These are phyloP conservation scores for Cephalopachus bancanus DNA, from an alignment of 2,797 vertebrate species.

Conservation along the genomic window DNA sequence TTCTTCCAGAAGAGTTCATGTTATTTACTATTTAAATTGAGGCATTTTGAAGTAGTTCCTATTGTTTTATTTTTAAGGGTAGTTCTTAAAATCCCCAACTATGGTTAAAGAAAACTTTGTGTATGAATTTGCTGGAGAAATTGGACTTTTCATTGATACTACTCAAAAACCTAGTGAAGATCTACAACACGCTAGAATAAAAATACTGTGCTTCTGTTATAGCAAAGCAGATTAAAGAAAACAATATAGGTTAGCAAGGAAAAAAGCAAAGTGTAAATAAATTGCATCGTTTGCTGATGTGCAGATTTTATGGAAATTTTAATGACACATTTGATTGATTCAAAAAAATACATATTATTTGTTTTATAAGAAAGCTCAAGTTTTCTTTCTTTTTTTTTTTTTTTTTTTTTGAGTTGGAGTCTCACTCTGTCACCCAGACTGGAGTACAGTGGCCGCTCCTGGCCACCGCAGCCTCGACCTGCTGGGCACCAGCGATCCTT, in stretches of 20 bases:
- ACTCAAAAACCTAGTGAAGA: constrained; percentile 62
- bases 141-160: constrained; percentile 56
- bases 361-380: constrained; percentile 62
- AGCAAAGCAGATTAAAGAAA: constrained; percentile 51
- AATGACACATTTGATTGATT: constrained; percentile 72
- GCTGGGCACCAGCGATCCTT: too few species aligned
- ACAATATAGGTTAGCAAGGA: constrained; percentile 58
- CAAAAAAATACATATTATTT: constrained; percentile 63
- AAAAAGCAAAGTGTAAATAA: constrained; percentile 46
- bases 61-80: constrained; percentile 66
- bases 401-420: too few species aligned
- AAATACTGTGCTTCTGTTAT: constrained; percentile 35
- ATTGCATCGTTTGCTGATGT: constrained; percentile 67
- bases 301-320: constrained; percentile 76
- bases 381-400: not conserved
- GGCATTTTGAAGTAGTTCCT: constrained; percentile 56
- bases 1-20: constrained; percentile 44
- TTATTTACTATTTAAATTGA: constrained; percentile 59
- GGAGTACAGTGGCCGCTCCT: too few species aligned
- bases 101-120: constrained; percentile 54
- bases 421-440: too few species aligned
- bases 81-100: constrained; percentile 55
- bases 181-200: constrained; percentile 6
- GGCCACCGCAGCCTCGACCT: too few species aligned
- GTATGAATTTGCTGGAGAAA: constrained; percentile 57